Base-by-base conservation (phyloP, 2,797 vertebrate genomes). In the Myotis findleyi region DNA sequence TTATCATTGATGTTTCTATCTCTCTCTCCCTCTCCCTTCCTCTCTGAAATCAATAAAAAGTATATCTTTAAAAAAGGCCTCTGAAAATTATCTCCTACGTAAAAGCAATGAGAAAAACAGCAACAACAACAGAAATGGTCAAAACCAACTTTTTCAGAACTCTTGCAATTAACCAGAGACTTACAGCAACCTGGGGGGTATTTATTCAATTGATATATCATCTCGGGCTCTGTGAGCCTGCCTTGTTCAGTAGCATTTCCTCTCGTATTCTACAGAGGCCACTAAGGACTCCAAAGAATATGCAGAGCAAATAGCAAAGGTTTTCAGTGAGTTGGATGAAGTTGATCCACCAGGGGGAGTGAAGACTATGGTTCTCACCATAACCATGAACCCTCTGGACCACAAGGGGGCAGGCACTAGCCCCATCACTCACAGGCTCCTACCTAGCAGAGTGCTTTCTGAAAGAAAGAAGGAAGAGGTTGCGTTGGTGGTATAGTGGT, bases 161-260 rank as follows among this genome's bases (percentile, higher is more conserved):
- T 77, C 77, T 71, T 2, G 8, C 62, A 89, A 84, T 89, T 89
- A 51, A 89, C 62, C 72, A 94, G 75, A 93, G 86, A 4, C 20
- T 88, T 62, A 5, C 30, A 77, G 20, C 44, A 57, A 17, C 64
- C 55, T 49, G 25, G 16, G 11, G 20, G 27, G 72, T 47, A 21
- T 27, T 79, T 72, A 55, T 64, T 72, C 72, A 38, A 21, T 47
- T 38, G 47, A 25, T 33, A 25, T 25, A 17, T 49, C 44, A 66
- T 10, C 59, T 44, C 6, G 30, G 44, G 7, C 59, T 66, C 59
- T 82, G 59, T 49, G 41, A 82, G n/a, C 59, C 41, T 49, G 59
- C 41, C 80, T 64, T 44, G 27, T 82, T 20, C 80, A 33, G 59
- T 33, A 12, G 12, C 12, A 33, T 49, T 83, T 33, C 10, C 44